Conservation (phyloP, 2,888 invertebrate genomes). For the Drosophila lutescens region DNA sequence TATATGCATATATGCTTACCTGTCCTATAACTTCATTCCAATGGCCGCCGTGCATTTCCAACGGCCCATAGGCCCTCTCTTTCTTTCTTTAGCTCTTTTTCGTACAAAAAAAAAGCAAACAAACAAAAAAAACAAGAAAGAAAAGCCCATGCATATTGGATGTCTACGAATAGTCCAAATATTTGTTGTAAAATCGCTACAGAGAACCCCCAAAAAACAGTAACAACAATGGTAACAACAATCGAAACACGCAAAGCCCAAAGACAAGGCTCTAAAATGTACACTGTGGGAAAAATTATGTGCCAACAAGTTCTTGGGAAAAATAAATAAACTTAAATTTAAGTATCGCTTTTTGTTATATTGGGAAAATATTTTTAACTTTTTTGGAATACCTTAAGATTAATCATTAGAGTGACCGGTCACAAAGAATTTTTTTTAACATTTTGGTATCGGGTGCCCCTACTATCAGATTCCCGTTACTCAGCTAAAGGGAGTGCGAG, state of each 20-base stretch:
- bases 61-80: slow-evolving; percentile 3
- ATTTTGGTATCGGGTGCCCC: no score
- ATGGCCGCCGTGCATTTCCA: slow-evolving; percentile 55
- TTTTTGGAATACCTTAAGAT: no score
- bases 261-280: slow-evolving; percentile 50
- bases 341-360: no score
- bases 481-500: no score
- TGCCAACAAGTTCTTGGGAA: no score
- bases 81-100: neutral
- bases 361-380: no score
- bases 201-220: slow-evolving; percentile 17
- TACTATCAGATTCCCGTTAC: no score
- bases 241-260: slow-evolving; percentile 51
- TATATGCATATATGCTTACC: slow-evolving; percentile 20
- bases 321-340: no score
- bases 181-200: slow-evolving; percentile 47
- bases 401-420: no score
- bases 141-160: slow-evolving; percentile 38
- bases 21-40: slow-evolving; percentile 56
- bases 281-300: slow-evolving; percentile 6
- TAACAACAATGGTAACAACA: slow-evolving; percentile 25
- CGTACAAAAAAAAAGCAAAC: slow-evolving; percentile 6
- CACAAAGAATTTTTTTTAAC: no score
- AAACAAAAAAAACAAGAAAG: slow-evolving; percentile 4
- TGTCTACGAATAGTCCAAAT: slow-evolving; percentile 66